Percentiles rank a stretch among this genome's conserved stretches.
These are phyloP conservation scores for Mormyrus hasselquistii DNA, from an alignment of 2,797 vertebrate genomes.

Conservation along the genomic window DNA sequence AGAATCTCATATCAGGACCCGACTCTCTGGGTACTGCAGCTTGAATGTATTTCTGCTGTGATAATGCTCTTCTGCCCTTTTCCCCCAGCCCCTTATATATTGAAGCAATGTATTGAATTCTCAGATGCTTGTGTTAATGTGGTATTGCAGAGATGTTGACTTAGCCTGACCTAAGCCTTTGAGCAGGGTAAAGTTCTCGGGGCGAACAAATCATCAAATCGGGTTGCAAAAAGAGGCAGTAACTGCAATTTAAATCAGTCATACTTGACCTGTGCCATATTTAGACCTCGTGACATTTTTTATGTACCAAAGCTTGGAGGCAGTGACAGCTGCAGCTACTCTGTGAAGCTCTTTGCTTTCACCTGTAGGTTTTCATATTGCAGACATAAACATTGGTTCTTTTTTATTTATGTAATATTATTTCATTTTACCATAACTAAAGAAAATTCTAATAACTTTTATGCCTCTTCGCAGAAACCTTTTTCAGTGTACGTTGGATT, in stretches of 20 bases:
- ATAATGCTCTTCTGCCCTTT: background rate
- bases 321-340: background rate
- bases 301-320: background rate
- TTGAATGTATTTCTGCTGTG: background rate
- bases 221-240: background rate
- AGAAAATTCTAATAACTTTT: background rate
- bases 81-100: background rate
- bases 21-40: background rate
- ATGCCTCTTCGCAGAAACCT: background rate
- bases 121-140: background rate
- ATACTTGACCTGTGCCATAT: background rate
- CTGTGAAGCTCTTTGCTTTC: background rate
- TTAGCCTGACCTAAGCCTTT: background rate
- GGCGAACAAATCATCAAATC: background rate
- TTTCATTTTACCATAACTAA: background rate
- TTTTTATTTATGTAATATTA: background rate
- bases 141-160: background rate
- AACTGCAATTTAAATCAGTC: constrained; percentile 4
- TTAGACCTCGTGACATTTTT: background rate
- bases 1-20: background rate
- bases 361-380: background rate
- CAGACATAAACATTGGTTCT: background rate
- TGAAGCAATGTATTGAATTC: background rate
- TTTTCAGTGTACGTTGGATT: background rate
- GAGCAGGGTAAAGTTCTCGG: background rate